Base-by-base conservation (phyloP, 2,113 vertebrate genomes). In the Prolemur simus region DNA sequence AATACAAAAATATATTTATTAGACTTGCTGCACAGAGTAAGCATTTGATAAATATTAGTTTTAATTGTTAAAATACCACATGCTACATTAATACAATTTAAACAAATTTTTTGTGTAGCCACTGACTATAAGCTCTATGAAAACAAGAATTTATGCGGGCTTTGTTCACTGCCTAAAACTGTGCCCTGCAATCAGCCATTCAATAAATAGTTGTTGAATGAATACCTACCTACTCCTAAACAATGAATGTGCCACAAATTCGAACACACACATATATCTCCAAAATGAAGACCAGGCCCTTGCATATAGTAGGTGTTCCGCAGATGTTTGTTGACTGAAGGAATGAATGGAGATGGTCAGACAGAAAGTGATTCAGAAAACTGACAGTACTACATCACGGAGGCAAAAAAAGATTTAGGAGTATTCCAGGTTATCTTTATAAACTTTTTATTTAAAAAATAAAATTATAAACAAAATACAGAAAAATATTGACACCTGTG, bases 381-480 rank as follows among this genome's bases (percentile, higher is more conserved):
- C 5, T 10, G 37, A 82, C 37, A 74, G 76, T 14, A 69, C 56
- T 64, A 60, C 3, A 73, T 39, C 11, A 81, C 49, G 27, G 7
- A 88, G n/a, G 39, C 45, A 88, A 95, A 87, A 81, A 87, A 25
- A 82, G 37, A 78, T 6, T 82, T 18, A 80, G 17, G 8, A 80
- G 86, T 78, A 81, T 60, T 87, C 21, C 47, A 83, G 45, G 95
- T 95, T 92, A 56, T 89, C 74, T 94, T 92, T 95, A 93, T 87
- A 96, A 96, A 96, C 20, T 54, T 97, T 98, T 98, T 97, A 97
- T 97, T 98, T 97, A 91, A 98, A 98, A 98, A 98, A 97, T 97
- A 98, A 97, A 98, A 98, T 96, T 97, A 97, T 97, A 97, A 96
- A 97, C 97, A 96, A 97, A 97, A 97, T 97, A 96, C 97, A 97